These are phyloP conservation scores for Drosophila melanosoma DNA, from an alignment of 2,888 invertebrate species.

Conservation along the genomic window DNA sequence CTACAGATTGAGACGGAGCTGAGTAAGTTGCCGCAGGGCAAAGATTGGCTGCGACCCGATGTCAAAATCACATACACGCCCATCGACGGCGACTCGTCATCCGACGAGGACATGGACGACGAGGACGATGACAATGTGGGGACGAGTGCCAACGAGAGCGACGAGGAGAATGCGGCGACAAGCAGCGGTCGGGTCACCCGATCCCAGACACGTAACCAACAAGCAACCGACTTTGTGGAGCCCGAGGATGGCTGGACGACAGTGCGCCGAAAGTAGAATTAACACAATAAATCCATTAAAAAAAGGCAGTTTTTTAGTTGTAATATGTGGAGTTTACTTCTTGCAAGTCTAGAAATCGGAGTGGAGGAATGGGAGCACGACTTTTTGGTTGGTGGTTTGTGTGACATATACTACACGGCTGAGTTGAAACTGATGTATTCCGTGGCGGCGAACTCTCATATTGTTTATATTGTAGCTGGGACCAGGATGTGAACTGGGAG, in stretches of 20 bases:
- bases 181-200: constrained; percentile 63
- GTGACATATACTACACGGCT: constrained; percentile 61
- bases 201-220: constrained; percentile 66
- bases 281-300: constrained; percentile 19
- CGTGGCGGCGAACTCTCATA: not conserved
- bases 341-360: constrained; percentile 76
- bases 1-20: constrained; percentile 87
- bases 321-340: constrained; percentile 77
- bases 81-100: constrained; percentile 82
- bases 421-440: constrained; percentile 2
- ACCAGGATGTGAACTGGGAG: constrained; percentile 57
- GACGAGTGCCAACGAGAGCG: constrained; percentile 54
- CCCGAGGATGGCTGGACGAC: constrained; percentile 89
- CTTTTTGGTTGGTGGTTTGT: constrained; percentile 57
- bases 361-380: constrained; percentile 67
- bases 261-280: constrained; percentile 85
- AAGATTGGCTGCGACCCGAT: constrained; percentile 87
- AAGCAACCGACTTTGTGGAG: constrained; percentile 76
- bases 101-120: constrained; percentile 83
- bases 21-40: constrained; percentile 87
- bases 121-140: constrained; percentile 37
- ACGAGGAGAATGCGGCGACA: constrained; percentile 69
- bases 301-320: constrained; percentile 51
- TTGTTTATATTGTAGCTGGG: constrained; percentile 38
- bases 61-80: constrained; percentile 84